These are phyloP conservation scores for Ciconia stormi DNA, from an alignment of 2,113 vertebrate species.

Conservation along the genomic window DNA sequence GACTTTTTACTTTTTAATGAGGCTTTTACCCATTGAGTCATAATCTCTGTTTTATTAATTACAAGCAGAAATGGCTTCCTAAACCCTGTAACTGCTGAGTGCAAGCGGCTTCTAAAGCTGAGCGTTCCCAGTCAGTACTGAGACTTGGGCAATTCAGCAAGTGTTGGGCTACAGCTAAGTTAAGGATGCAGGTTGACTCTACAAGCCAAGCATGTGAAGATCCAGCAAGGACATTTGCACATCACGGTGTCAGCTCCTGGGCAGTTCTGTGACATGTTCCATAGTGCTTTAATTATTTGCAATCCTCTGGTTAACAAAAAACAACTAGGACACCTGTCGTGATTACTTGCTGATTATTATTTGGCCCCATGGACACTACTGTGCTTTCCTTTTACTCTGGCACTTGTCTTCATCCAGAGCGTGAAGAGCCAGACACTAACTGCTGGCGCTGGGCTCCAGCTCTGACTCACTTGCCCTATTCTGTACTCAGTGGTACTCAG, in stretches of 20 bases:
- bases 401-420: background rate
- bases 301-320: background rate
- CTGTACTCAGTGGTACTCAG: background rate
- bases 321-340: fast-evolving
- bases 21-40: slow-evolving; percentile 36
- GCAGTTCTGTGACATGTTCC: background rate
- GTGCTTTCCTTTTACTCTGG: background rate
- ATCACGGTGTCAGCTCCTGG: background rate
- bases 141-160: background rate
- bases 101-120: background rate
- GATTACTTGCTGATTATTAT: background rate
- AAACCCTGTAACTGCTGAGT: background rate
- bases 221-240: background rate
- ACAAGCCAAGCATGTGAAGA: background rate
- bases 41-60: slow-evolving; percentile 55
- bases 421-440: background rate
- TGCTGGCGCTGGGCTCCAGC: background rate
- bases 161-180: background rate
- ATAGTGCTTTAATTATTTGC: background rate
- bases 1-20: slow-evolving; percentile 62
- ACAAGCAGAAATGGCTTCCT: slow-evolving; percentile 24
- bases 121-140: background rate
- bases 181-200: background rate
- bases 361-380: background rate
- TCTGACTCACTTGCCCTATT: background rate